Base-by-base conservation (phyloP, 2,113 vertebrate species). In the Ivindomyrus marchei region DNA sequence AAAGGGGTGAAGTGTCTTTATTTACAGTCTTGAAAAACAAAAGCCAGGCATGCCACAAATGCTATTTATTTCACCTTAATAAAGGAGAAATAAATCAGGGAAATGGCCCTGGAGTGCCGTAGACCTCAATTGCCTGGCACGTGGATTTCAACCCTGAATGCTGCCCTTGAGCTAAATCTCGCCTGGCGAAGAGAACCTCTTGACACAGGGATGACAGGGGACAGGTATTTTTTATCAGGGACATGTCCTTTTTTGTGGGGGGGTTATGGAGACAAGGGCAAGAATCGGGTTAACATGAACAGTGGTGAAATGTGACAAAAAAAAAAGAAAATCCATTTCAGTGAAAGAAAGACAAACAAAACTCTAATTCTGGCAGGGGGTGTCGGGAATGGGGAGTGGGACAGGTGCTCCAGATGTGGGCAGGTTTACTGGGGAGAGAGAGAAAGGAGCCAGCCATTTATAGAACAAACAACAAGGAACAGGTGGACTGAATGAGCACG, bases 71-170 rank as follows among this genome's bases (percentile, higher is more conserved):
- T 70, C 74, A 42, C 74, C 74, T 70, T 70, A 70, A 80, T 80
- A 42, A 17, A 19, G 74, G 74, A 42, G 31, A 80, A 42, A 42
- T 42, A 80, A 42, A 36, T 80, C 74, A 36, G 74, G 31, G 1
- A 80, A 80, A 19, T 5, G 13, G 74, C 74, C 74, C 31, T 36
- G 36, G 31, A 39, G 15, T 17, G 74, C 74, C 6, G 36, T 6
- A 80, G 1, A 39, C 11, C 70, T 77, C 70, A 9, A 39, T 80
- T 80, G 4, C 74, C 17, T 17, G 36, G 74, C 74, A 80, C 74
- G n/a, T 80, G 74, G 74, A 80, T 80, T 80, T 80, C 74, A 80
- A 80, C 74, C 36, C 74, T 39, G 74, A 80, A 39, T 80, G 36
- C 74, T 80, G 31, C 74, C 74, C 74, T 80, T 36, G 74, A 80